Base-by-base conservation (phyloP, 2,888 invertebrate species). In the Digitonthophagus gazella region DNA sequence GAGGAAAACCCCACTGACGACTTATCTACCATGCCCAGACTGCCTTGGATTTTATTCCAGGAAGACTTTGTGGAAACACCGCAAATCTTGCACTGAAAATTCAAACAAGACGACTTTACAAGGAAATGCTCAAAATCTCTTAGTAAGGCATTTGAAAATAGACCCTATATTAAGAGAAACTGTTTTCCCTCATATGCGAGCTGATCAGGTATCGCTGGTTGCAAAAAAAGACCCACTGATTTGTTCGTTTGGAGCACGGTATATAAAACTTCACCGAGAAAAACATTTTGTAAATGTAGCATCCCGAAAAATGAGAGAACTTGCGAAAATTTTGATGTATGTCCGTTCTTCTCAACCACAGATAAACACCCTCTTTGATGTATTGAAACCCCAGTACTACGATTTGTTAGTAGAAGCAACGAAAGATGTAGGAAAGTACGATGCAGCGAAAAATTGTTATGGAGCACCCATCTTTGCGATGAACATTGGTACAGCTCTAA, bases 211-310 rank as follows among this genome's bases (percentile, higher is more conserved):
- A 11, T 71, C 72, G n/a, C 28, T 71, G 14, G 28, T 55, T 16
- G 73, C 64, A 6, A 74, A 72, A 71, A 71, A 70, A 19, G 72
- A 74, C 58, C 0, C n/a, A 20, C 58, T 72, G 5, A 74, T 74
- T 56, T 74, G 73, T 44, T 72, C 72, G 16, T 74, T 68, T 71
- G 74, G 71, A 6, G 72, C 72, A 8, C 61, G 74, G 19, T 76
- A 74, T 61, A 61, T 72, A 1, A 72, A 71, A 69, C 68, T 15
- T 16, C 72, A 74, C 65, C 54, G 72, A 65, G 73, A 74, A 68
- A 73, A 73, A 67, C 75, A 75, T 71, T 73, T 71, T 69, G 67
- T 72, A 14, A 69, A 72, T 66, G 70, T 73, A 5, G 44, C 72
- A 3, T 71, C 71, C 4, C 15, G 72, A 20, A 74, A 74, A 69